Percentiles rank a stretch among this genome's conserved stretches.
Conservation (phyloP, 2,888 invertebrate genomes). For the Molorchus minor region DNA sequence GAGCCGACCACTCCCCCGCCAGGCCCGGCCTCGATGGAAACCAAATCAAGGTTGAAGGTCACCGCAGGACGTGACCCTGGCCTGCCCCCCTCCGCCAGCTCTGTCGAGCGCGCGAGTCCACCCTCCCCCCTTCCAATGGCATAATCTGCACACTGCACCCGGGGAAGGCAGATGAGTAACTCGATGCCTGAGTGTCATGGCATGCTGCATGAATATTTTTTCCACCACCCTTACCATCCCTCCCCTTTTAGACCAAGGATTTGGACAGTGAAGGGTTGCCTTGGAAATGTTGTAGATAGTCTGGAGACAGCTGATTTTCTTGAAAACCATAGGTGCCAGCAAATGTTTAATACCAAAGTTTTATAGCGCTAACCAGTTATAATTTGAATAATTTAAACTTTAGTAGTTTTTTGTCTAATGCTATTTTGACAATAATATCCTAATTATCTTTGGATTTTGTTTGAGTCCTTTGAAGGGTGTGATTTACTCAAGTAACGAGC, state of each 20-base stretch:
- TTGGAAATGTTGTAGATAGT: too few relatives aligned
- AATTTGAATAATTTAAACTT: too few relatives aligned
- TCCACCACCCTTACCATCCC: neutral
- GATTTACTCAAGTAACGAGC: too few relatives aligned
- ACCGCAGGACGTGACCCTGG: constrained; percentile 77
- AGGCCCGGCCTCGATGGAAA: constrained; percentile 75
- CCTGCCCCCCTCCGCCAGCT: constrained; percentile 62
- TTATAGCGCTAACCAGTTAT: too few relatives aligned
- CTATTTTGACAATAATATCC: too few relatives aligned
- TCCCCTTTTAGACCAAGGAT: constrained; percentile 9
- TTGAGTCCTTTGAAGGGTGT: too few relatives aligned
- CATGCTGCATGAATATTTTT: constrained; percentile 53
- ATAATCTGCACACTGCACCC: constrained; percentile 52
- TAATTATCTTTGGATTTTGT: too few relatives aligned
- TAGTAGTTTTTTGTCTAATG: too few relatives aligned
- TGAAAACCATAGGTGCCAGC: too few relatives aligned
- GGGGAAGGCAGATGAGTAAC: constrained; percentile 57
- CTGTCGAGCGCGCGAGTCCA: constrained; percentile 60
- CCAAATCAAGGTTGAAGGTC: constrained; percentile 82
- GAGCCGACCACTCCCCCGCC: constrained; percentile 47
- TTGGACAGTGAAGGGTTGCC: constrained; percentile 13
- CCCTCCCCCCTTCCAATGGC: constrained; percentile 47
- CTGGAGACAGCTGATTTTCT: too few relatives aligned
- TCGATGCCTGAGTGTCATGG: constrained; percentile 52
- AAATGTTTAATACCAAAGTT: too few relatives aligned